Conservation (phyloP, 2,797 vertebrate species). For the Rhynchonycteris naso region DNA sequence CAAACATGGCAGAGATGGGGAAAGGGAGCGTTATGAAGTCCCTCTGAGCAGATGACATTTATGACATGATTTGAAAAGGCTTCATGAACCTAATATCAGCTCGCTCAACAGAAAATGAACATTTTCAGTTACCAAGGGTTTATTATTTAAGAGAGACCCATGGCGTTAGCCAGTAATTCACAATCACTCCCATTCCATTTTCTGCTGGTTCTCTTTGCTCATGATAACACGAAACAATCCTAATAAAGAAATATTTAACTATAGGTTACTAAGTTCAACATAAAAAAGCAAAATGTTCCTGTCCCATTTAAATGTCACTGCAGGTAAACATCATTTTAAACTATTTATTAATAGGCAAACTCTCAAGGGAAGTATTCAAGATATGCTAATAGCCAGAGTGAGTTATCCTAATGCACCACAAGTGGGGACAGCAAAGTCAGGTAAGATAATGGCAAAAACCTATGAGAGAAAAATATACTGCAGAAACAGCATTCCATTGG, state of each 20-base stretch:
- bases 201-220: not conserved
- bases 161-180: conserved; percentile 1
- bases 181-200: conserved; percentile 37
- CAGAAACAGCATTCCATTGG: not conserved
- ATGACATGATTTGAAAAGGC: conserved; percentile 33
- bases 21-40: not conserved
- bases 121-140: conserved; percentile 60
- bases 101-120: conserved; percentile 8
- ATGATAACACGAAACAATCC: conserved; percentile 31
- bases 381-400: conserved; percentile 62
- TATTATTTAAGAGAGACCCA: conserved; percentile 8
- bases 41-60: conserved; percentile 31
- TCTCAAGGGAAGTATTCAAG: conserved; percentile 62
- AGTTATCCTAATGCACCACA: conserved; percentile 50
- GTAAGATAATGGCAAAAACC: conserved; percentile 64
- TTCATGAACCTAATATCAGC: not conserved
- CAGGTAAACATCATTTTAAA: conserved; percentile 63
- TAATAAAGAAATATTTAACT: conserved; percentile 40
- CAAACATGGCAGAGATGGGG: not conserved
- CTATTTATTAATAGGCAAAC: conserved; percentile 38
- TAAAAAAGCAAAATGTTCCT: conserved; percentile 55
- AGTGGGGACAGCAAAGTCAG: conserved; percentile 53
- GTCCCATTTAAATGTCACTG: not conserved
- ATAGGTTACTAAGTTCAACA: not conserved
- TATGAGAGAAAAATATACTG: not conserved